phyloP scores from a whole-genome alignment of 2,113 vertebrate species.

The Coturnix japonica region DNA sequence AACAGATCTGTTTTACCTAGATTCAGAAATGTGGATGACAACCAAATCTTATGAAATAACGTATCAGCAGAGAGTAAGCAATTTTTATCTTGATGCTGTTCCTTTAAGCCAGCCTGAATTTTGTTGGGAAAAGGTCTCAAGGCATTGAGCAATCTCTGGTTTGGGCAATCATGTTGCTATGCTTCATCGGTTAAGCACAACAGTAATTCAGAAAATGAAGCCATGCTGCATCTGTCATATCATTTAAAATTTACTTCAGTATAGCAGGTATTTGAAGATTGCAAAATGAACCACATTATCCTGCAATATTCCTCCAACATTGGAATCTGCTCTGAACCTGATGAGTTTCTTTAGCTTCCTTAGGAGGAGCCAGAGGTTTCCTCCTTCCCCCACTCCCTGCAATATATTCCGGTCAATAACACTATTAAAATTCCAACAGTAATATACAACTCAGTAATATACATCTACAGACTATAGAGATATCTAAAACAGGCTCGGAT shows the following conservation, averaged over 20 bases:
- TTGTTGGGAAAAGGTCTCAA: constrained; percentile 66
- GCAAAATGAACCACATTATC: constrained; percentile 27
- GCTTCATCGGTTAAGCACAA: constrained; percentile 69
- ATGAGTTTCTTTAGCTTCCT: neutral
- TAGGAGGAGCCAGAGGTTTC: neutral
- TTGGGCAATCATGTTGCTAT: constrained; percentile 67
- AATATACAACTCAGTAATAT: constrained; percentile 47
- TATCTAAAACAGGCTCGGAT: neutral
- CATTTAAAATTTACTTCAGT: constrained; percentile 49
- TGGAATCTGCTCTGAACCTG: constrained; percentile 16
- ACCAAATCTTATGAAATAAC: constrained; percentile 20
- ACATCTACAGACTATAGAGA: neutral
- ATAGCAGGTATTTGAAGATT: constrained; percentile 59
- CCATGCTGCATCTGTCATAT: constrained; percentile 16
- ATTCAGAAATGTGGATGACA: constrained; percentile 34
- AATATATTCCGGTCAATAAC: constrained; percentile 39
- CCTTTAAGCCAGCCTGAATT: constrained; percentile 66
- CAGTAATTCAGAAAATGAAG: constrained; percentile 69
- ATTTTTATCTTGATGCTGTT: constrained; percentile 59
- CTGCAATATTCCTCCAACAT: neutral
- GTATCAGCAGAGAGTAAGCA: constrained; percentile 32
- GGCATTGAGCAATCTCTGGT: constrained; percentile 71
- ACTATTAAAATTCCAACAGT: constrained; percentile 15
- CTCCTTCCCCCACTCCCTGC: neutral
- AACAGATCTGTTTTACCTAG: constrained; percentile 10